Evolutionary conservation across 53 echinoderm and acorn worm genomes (phyloP).

Genomic region (Apostichopus leukothele): DNA sequence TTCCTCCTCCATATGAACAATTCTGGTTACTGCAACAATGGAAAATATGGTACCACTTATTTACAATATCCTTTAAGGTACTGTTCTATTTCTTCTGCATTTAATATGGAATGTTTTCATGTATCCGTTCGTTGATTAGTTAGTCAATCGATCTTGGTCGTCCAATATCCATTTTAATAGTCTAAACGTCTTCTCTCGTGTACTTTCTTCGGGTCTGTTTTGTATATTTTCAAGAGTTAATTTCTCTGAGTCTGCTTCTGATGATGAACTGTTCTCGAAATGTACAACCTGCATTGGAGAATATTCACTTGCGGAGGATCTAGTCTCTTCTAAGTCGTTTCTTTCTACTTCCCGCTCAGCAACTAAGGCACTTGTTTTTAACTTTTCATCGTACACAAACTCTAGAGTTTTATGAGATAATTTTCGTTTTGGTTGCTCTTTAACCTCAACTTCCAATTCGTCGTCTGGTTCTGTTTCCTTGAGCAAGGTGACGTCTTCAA

Average conservation of each 20-base stretch:
- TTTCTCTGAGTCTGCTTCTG: neutral
- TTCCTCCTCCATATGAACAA: no score
- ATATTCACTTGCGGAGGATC: neutral
- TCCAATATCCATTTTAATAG: conserved; percentile 4
- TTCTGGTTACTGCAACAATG: no score
- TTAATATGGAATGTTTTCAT: no score
- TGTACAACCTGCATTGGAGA: neutral
- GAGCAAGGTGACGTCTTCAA: neutral
- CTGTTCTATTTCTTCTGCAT: no score
- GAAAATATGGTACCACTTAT: no score
- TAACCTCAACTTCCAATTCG: neutral
- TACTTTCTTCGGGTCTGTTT: neutral
- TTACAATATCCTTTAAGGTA: no score
- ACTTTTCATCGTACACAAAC: conserved; percentile 1
- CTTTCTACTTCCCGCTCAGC: neutral
- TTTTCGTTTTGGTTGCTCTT: neutral
- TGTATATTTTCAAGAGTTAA: neutral
- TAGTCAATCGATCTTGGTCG: neutral
- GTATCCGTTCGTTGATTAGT: no score
- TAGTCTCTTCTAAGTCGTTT: neutral
- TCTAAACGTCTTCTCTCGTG: neutral
- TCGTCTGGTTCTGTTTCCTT: neutral
- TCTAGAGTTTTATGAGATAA: neutral
- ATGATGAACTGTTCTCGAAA: neutral
- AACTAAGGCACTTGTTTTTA: neutral